phyloP scores from a whole-genome alignment of 2,113 vertebrate genomes.

The Scomber colias region DNA sequence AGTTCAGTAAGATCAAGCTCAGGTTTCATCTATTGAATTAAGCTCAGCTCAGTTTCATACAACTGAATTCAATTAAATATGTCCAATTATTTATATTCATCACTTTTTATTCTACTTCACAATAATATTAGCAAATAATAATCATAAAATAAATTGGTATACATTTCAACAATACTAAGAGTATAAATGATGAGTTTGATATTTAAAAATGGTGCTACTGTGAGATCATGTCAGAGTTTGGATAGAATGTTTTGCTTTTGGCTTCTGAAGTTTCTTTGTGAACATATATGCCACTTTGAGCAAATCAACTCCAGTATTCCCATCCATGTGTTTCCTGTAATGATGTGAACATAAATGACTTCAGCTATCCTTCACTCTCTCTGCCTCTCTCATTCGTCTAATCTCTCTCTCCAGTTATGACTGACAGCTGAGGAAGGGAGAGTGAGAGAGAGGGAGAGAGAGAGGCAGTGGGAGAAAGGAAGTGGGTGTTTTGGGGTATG shows the following conservation, averaged over 20 bases:
- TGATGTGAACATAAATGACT: conserved; percentile 49
- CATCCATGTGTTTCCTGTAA: conserved; percentile 41
- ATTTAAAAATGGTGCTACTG: not conserved
- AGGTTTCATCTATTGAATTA: not conserved
- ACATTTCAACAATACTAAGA: not conserved
- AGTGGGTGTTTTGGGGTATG: conserved; percentile 53
- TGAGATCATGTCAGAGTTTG: not conserved
- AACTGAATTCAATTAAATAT: not conserved
- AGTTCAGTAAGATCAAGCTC: not conserved
- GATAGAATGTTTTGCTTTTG: conserved; percentile 28
- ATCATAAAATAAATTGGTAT: too few relatives aligned
- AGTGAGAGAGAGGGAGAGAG: conserved; percentile 1
- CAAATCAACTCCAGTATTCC: conserved; percentile 22
- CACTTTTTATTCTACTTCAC: too few relatives aligned
- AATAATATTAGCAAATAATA: too few relatives aligned
- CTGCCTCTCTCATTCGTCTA: not conserved
- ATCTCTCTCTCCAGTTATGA: conserved; percentile 36
- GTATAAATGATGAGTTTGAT: not conserved
- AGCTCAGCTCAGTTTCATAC: not conserved
- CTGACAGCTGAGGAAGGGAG: conserved; percentile 62
- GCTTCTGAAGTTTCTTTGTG: conserved; percentile 37
- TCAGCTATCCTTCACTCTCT: conserved; percentile 5
- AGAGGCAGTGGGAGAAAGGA: conserved; percentile 27
- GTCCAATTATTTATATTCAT: not conserved
- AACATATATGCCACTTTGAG: conserved; percentile 36